phyloP scores from a whole-genome alignment of 37 sponge, comb jelly and placozoan species.

The Oopsacas minuta region DNA sequence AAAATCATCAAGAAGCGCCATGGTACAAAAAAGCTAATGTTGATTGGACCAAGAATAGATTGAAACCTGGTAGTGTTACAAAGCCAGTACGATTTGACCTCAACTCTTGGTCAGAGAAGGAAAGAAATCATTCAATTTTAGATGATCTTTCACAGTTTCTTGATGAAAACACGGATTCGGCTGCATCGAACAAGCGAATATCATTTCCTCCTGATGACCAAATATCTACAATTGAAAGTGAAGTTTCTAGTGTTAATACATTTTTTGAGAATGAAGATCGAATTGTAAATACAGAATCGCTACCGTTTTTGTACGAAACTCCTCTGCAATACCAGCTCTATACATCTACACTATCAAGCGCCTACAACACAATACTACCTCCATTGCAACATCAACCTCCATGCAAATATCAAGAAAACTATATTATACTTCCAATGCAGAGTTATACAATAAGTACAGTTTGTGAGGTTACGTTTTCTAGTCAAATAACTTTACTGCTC shows the following conservation, averaged over 20 bases:
- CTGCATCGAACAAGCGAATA: background rate
- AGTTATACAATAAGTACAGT: background rate
- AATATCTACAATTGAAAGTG: background rate
- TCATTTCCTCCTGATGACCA: background rate
- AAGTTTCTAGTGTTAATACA: background rate
- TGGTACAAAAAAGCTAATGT: background rate
- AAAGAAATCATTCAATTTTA: background rate
- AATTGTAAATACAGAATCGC: background rate
- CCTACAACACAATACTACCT: background rate
- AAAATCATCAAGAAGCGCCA: background rate
- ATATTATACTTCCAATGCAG: constrained; percentile 6
- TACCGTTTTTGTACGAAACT: background rate
- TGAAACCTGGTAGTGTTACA: background rate
- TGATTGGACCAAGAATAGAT: background rate
- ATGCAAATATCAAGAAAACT: background rate
- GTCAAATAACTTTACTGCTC: background rate
- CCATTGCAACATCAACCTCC: background rate
- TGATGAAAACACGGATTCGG: background rate
- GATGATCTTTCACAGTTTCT: constrained; percentile 1
- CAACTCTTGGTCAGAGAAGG: background rate
- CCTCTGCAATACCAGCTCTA: background rate
- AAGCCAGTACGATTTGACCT: background rate
- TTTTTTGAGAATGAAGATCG: background rate
- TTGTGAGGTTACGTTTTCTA: background rate
- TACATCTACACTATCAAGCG: background rate